Evolutionary conservation across 2,888 invertebrate genomes (phyloP), one percentile per base, ranked within the genome.

Genomic region (Emmelina monodactyla): DNA sequence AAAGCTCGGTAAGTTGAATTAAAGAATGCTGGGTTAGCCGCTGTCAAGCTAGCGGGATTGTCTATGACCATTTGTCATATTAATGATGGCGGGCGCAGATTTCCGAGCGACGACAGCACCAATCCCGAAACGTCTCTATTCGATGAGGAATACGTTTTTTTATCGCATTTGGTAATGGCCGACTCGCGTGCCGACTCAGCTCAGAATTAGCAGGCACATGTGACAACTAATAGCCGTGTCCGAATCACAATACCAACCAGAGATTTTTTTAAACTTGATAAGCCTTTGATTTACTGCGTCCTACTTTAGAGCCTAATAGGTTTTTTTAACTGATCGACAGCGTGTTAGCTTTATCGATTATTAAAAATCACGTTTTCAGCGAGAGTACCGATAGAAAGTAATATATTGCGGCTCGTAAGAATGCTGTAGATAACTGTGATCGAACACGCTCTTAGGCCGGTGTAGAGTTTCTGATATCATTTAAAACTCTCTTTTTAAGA

Each of bases 11-110:
- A 50, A 51, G 49, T 51, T 45, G 50, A 44, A 42, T n/a, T 45
- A 43, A 43, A 43, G 47, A 50, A 57, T 50, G 54, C 53, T 9
- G 50, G n/a, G n/a, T n/a, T n/a, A n/a, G n/a, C n/a, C n/a, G n/a
- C n/a, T n/a, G n/a, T n/a, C n/a, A n/a, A n/a, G n/a, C n/a, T n/a
- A n/a, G n/a, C n/a, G n/a, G n/a, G n/a, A n/a, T n/a, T n/a, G n/a
- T 51, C 51, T 39, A 39, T 44, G 49, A 46, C 58, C 70, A 71
- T 76, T 71, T 73, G 70, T 73, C 72, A 72, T 68, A 65, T 62
- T 72, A 72, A 76, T 70, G 69, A 67, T 56, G 60, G 55, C 55
- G 58, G 63, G 62, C 62, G 68, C 54, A 55, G 64, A 62, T 62
- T 65, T 71, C 66, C 55, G 58, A 55, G 54, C 55, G 53, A 55